Conservation (phyloP, 2,888 invertebrate species). For the Pasiphila rectangulata region DNA sequence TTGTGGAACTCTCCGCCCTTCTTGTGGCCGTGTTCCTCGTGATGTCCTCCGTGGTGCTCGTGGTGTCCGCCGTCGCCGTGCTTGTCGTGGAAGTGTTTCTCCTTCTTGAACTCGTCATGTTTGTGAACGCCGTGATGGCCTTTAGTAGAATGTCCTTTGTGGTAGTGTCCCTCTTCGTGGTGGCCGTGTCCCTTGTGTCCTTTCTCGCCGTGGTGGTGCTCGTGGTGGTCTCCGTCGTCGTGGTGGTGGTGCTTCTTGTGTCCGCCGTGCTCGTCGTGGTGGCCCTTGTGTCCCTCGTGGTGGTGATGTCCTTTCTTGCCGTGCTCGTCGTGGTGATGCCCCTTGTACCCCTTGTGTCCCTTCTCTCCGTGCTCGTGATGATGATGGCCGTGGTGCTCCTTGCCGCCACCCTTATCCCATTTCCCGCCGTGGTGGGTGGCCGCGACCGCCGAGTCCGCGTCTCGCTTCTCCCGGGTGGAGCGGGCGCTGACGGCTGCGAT, state of each 20-base stretch:
- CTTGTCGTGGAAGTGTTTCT: constrained; percentile 92
- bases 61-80: constrained; percentile 90
- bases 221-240: constrained; percentile 83
- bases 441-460: constrained; percentile 78
- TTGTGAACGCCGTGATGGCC: constrained; percentile 93
- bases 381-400: constrained; percentile 83
- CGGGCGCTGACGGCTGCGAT: constrained; percentile 78
- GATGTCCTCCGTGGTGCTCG: constrained; percentile 89
- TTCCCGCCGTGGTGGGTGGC: constrained; percentile 71
- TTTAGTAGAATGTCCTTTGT: constrained; percentile 92
- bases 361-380: constrained; percentile 85
- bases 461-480: constrained; percentile 68
- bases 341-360: constrained; percentile 87
- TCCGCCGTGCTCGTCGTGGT: constrained; percentile 83
- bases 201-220: constrained; percentile 84
- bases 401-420: constrained; percentile 82
- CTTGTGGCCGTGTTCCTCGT: constrained; percentile 89
- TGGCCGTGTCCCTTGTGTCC: constrained; percentile 82
- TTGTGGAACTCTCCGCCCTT: constrained; percentile 91
- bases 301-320: constrained; percentile 88
- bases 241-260: constrained; percentile 85
- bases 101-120: constrained; percentile 91
- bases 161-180: constrained; percentile 84
- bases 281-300: constrained; percentile 83
- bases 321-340: constrained; percentile 83